These are phyloP conservation scores for Nycteola revayana DNA, from an alignment of 2,888 invertebrate species.

Conservation along the genomic window DNA sequence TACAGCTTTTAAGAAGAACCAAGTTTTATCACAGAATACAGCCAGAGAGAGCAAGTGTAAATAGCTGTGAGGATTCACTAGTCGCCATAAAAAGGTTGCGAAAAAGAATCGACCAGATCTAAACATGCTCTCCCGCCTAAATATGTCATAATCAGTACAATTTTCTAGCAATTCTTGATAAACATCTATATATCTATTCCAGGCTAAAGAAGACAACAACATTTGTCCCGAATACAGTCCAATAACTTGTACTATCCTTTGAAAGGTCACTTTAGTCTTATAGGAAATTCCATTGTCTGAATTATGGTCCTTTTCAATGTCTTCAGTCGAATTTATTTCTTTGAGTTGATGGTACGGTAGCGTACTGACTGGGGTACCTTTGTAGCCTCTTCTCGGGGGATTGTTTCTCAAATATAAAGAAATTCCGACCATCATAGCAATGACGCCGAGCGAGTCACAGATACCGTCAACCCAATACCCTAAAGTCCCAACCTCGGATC, in stretches of 20 bases:
- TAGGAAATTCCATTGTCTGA: slow-evolving; percentile 82
- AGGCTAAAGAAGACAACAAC: slow-evolving; percentile 87
- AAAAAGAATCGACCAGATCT: slow-evolving; percentile 88
- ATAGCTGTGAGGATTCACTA: slow-evolving; percentile 90
- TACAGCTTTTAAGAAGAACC: slow-evolving; percentile 87
- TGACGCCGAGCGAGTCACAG: slow-evolving; percentile 89
- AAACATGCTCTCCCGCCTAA: slow-evolving; percentile 81
- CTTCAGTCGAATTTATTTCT: slow-evolving; percentile 66
- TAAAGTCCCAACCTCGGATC: slow-evolving; percentile 89
- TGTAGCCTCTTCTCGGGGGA: slow-evolving; percentile 87
- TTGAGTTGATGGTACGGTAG: slow-evolving; percentile 73
- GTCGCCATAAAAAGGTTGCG: slow-evolving; percentile 88
- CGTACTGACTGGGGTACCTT: slow-evolving; percentile 83
- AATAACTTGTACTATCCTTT: slow-evolving; percentile 84
- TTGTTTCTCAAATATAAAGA: slow-evolving; percentile 86
- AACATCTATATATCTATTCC: slow-evolving; percentile 92
- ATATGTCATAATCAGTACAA: slow-evolving; percentile 73
- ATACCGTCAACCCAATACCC: slow-evolving; percentile 93
- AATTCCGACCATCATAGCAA: slow-evolving; percentile 87
- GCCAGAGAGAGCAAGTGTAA: slow-evolving; percentile 88
- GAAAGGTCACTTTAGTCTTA: slow-evolving; percentile 86
- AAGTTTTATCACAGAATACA: slow-evolving; percentile 91
- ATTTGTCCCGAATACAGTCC: slow-evolving; percentile 87
- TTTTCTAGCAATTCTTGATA: slow-evolving; percentile 90
- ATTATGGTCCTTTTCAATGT: slow-evolving; percentile 66